Conservation (phyloP, 2,888 invertebrate genomes). For the Bruchidius siliquastri region DNA sequence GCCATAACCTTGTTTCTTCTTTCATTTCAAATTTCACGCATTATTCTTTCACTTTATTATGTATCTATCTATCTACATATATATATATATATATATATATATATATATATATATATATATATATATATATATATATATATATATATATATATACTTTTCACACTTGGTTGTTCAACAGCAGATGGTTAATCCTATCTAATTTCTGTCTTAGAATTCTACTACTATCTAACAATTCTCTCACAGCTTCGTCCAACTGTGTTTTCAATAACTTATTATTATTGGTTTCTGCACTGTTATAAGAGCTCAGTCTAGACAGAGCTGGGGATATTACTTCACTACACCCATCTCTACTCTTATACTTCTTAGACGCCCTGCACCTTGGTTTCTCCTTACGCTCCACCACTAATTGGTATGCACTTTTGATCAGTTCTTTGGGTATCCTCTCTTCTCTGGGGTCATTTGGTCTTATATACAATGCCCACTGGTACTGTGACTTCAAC, state of each 20-base stretch:
- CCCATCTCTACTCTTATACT: conserved; percentile 15
- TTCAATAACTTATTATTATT: neutral
- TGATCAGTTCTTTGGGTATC: conserved; percentile 71
- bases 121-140: too few relatives aligned
- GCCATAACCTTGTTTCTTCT: too few relatives aligned
- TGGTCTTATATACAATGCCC: conserved; percentile 70
- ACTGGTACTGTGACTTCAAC: conserved; percentile 69
- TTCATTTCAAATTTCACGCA: too few relatives aligned
- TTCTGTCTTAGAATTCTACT: neutral
- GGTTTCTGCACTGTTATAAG: conserved; percentile 20
- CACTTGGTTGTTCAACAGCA: neutral
- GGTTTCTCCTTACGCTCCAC: conserved; percentile 62
- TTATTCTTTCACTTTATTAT: too few relatives aligned
- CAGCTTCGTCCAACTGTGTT: neutral
- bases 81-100: too few relatives aligned
- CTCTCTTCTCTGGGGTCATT: conserved; percentile 78
- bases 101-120: too few relatives aligned
- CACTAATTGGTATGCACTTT: conserved; percentile 69
- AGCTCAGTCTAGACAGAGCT: conserved; percentile 29
- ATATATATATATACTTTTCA: neutral
- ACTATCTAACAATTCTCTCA: neutral
- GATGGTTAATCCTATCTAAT: neutral
- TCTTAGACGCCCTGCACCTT: conserved; percentile 48
- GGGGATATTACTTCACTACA: conserved; percentile 23
- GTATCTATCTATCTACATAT: too few relatives aligned